Base-by-base conservation (phyloP, 2,113 vertebrate species). In the Chaetodon auriga region DNA sequence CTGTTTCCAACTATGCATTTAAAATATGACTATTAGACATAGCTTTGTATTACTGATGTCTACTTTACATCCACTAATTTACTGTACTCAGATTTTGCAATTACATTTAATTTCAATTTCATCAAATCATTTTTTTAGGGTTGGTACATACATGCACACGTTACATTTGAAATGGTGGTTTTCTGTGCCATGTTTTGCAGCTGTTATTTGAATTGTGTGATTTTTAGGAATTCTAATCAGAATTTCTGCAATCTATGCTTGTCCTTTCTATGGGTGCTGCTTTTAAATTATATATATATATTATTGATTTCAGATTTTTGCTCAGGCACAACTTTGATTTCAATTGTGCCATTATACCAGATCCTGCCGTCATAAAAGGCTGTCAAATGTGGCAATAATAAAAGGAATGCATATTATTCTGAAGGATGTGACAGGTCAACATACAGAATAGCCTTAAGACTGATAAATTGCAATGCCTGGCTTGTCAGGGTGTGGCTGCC, bases 401-500 rank as follows among this genome's bases (percentile, higher is more conserved):
- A 36, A 58, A 45, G 18, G 5, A 68, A 72, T 46, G 16, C 18
- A 30, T 23, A 38, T 74, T 55, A 36, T 54, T 66, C 19, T 54
- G 18, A 68, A 68, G 18, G 21, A 7, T 75, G 7, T 36, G 57
- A 30, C 1, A 5, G 21, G 30, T 80, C 13, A 60, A 35, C 57
- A 48, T 12, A 38, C 23, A 43, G 12, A 49, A 2, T 1, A 61
- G 5, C 18, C 2, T 18, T 58, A 18, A 23, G 1, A 61, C 9
- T 74, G 41, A 72, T 53, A 12, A 19, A 53, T 66, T 64, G 1
- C 13, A 69, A 18, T 70, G 48, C 1, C 36, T 64, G 36, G 5
- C n/a, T 21, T 75, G 38, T 68, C 49, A 61, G 46, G 54, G 77
- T 73, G 30, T 79, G 74, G 55, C 64, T 57, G 58, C 30, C n/a